Evolutionary conservation across 2,888 invertebrate species (phyloP).

Genomic region (Macaria notata): DNA sequence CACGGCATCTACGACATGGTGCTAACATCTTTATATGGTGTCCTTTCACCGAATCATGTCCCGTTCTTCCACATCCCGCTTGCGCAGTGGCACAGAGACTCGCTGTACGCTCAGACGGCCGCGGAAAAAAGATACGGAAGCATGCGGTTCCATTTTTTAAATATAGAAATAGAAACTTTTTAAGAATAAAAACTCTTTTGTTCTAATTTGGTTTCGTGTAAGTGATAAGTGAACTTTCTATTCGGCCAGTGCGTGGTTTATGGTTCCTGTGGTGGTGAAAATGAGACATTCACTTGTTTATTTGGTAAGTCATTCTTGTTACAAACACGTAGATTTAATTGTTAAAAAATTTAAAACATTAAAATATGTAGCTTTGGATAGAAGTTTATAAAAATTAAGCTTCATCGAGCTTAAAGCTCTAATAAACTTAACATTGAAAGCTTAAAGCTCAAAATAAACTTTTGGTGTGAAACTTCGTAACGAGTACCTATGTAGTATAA

Average conservation of each 20-base stretch:
- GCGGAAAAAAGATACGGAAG: conserved; percentile 33
- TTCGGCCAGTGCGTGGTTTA: conserved; percentile 40
- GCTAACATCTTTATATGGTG: conserved; percentile 46
- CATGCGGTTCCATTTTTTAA: conserved; percentile 22
- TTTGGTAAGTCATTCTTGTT: conserved; percentile 47
- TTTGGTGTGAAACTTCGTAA: no score
- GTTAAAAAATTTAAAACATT: no score
- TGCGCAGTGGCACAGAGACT: conserved; percentile 38
- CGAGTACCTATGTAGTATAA: no score
- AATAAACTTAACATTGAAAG: no score
- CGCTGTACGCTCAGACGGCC: conserved; percentile 37
- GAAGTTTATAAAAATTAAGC: not conserved
- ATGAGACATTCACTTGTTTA: conserved; percentile 46
- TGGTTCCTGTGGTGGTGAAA: conserved; percentile 24
- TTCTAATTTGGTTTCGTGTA: conserved; percentile 13
- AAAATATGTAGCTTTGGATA: not conserved
- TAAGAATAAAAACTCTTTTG: not conserved
- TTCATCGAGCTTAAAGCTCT: no score
- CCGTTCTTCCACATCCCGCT: conserved; percentile 54
- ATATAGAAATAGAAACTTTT: not conserved
- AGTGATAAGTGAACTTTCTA: conserved; percentile 45
- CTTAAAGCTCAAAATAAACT: no score
- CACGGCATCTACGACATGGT: not conserved
- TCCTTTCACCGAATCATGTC: conserved; percentile 56
- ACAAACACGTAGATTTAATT: no score